Percentiles rank a stretch among this genome's conserved stretches.
These are phyloP conservation scores for Halictus ligatus DNA, from an alignment of 2,888 invertebrate species.

Conservation along the genomic window DNA sequence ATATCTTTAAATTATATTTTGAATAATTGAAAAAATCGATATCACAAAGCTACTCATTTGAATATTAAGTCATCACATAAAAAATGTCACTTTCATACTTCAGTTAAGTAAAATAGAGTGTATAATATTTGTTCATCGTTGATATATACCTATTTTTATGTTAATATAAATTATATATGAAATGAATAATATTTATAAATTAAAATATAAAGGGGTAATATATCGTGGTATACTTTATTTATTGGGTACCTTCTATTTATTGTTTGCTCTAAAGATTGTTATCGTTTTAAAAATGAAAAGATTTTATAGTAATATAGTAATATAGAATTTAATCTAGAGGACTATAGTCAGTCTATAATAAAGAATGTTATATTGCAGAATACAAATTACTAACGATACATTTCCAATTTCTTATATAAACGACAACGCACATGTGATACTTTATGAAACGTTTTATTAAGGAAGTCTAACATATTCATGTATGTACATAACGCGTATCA, in stretches of 20 bases:
- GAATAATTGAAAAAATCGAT: slow-evolving; percentile 36
- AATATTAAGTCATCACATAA: slow-evolving; percentile 43
- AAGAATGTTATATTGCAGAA: slow-evolving; percentile 12
- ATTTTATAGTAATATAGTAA: slow-evolving; percentile 4
- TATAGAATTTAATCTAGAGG: slow-evolving; percentile 10
- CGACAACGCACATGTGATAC: slow-evolving; percentile 24
- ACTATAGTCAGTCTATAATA: neutral
- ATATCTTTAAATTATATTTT: slow-evolving; percentile 45
- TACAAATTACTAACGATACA: slow-evolving; percentile 1
- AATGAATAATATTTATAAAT: slow-evolving; percentile 26
- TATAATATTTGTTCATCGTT: slow-evolving; percentile 22
- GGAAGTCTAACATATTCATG: neutral
- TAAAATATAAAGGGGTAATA: slow-evolving; percentile 19
- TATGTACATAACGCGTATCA: neutral
- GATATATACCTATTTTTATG: slow-evolving; percentile 15
- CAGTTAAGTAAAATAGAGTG: slow-evolving; percentile 9
- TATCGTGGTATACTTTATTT: neutral
- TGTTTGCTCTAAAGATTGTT: slow-evolving; percentile 11
- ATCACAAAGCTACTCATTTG: slow-evolving; percentile 23
- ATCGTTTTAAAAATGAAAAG: neutral
- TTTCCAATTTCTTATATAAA: slow-evolving; percentile 23
- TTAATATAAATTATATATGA: slow-evolving; percentile 22
- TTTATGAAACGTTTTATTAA: slow-evolving; percentile 5
- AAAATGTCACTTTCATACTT: slow-evolving; percentile 32
- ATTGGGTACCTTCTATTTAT: neutral